A percentile compares a stretch with the other conserved stretches of the same genome.
Conservation (phyloP, 2,888 invertebrate species). For the Drosophila subquinaria region DNA sequence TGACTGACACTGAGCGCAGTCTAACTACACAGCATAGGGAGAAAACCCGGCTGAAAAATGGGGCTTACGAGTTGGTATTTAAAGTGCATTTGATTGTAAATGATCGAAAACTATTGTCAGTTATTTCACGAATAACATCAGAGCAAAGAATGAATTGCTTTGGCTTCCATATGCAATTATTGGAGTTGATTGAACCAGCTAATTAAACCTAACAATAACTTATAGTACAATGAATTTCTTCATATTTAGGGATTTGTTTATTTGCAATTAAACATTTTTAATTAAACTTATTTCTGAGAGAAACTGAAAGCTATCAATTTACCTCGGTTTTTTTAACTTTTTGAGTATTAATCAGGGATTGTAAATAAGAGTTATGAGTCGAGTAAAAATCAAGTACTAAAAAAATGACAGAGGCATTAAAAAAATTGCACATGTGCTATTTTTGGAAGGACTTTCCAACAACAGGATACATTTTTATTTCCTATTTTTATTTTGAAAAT, state of each 20-base stretch:
- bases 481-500: no score
- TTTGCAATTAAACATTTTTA: no score
- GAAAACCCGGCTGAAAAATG: not conserved
- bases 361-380: no score
- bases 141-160: slow-evolving; percentile 17
- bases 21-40: not conserved
- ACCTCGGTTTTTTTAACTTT: not conserved
- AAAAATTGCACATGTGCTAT: no score
- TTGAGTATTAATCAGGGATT: not conserved
- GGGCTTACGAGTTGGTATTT: slow-evolving; percentile 18
- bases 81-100: slow-evolving; percentile 30
- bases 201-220: not conserved
- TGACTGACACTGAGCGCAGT: slow-evolving; percentile 28
- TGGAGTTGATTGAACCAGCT: slow-evolving; percentile 7
- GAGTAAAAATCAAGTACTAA: no score
- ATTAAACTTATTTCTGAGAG: no score
- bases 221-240: not conserved
- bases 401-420: no score
- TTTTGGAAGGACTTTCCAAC: no score
- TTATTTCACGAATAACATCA: slow-evolving; percentile 6
- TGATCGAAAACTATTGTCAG: slow-evolving; percentile 29
- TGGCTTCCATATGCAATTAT: slow-evolving; percentile 7
- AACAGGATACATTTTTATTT: no score
- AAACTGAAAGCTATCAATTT: no score
- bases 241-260: not conserved